Conservation (phyloP, 2,113 vertebrate genomes). For the Setophaga petechia region DNA sequence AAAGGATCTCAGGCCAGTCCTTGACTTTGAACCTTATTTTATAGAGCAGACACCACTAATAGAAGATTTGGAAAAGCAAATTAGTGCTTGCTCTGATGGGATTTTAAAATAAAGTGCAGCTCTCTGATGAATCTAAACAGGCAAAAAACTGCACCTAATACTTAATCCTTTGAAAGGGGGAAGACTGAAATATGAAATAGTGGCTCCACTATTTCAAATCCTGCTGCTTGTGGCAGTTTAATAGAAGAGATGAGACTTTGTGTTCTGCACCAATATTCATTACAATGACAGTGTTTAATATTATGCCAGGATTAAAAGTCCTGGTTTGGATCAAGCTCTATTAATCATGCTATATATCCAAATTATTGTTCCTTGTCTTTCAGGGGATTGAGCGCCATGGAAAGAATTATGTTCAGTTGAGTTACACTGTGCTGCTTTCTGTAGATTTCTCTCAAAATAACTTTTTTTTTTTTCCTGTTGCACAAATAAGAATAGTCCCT, state of each 20-base stretch:
- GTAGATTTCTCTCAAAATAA: background rate
- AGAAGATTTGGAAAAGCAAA: background rate
- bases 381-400: background rate
- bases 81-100: background rate
- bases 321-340: constrained; percentile 24
- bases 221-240: background rate
- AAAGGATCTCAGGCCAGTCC: rapidly evolving
- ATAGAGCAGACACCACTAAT: background rate
- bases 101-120: background rate
- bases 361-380: constrained; percentile 12
- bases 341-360: constrained; percentile 24
- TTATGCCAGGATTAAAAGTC: constrained; percentile 34
- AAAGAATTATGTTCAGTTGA: background rate
- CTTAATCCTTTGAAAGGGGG: background rate
- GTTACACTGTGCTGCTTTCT: background rate
- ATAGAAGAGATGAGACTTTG: constrained; percentile 19
- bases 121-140: background rate
- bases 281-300: constrained; percentile 45
- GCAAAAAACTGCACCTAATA: background rate
- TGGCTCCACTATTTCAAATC: background rate
- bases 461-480: background rate
- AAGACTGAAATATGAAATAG: constrained; percentile 3
- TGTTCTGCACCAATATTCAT: constrained; percentile 45
- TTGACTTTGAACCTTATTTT: background rate
- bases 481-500: background rate